Percentiles rank a stretch among this genome's conserved stretches.
These are phyloP conservation scores for Aradophagus sp. DNA, from an alignment of 1,140 invertebrate species.

Conservation along the genomic window DNA sequence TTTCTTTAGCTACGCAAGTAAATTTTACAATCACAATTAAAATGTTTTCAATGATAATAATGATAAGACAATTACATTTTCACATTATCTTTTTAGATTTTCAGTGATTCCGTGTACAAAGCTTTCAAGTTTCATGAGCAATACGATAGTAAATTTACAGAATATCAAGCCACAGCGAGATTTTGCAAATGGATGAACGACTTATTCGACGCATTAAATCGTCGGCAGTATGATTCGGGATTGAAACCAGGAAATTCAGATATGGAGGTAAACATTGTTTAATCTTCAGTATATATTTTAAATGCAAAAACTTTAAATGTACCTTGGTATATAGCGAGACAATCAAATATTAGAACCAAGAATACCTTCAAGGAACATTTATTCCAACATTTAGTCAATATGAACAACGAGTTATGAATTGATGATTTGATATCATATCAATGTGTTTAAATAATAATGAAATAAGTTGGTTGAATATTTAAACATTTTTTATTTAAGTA, in stretches of 20 bases:
- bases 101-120: slow-evolving; percentile 4
- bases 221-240: background rate
- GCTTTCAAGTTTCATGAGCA: background rate
- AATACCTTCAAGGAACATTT: no score
- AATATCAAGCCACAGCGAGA: background rate
- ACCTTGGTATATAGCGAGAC: no score
- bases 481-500: no score
- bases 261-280: background rate
- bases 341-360: no score
- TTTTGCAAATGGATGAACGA: slow-evolving; percentile 22
- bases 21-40: background rate
- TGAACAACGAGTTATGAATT: no score
- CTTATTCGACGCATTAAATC: slow-evolving; percentile 16
- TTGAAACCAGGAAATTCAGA: slow-evolving; percentile 2
- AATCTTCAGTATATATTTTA: background rate
- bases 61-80: background rate
- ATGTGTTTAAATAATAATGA: no score
- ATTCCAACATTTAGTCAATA: no score
- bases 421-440: no score
- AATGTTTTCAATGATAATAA: background rate
- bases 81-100: slow-evolving; percentile 4
- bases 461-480: no score
- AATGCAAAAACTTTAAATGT: background rate
- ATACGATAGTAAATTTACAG: background rate
- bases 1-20: background rate